Evolutionary conservation across 2,888 invertebrate species (phyloP), one percentile per base, ranked within the genome.

Genomic region (Morinoia aosen): DNA sequence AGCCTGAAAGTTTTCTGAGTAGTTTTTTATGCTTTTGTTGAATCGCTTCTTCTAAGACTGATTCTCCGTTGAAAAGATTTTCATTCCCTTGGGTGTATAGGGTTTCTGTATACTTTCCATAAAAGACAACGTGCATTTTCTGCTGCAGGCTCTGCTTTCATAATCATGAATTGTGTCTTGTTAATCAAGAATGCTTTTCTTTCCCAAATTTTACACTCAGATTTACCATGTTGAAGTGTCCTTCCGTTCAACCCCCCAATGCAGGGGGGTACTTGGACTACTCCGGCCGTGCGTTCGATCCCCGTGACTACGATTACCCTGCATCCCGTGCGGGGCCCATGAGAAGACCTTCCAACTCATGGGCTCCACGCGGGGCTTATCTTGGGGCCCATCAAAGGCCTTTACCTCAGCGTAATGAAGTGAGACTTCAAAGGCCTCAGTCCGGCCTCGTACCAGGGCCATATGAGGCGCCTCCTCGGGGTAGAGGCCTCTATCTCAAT

Each of bases 241-340:
- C 1, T 33, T 33, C 76, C 76, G 25, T 76, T 48, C 48, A 48
- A 76, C 10, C 76, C 25, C 1, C 25, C 76, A 76, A 25, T 76
- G 25, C 25, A 76, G 76, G 76, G 33, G 76, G 76, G 33, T 93
- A 57, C 33, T 57, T 93, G 56, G 93, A 93, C 57, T 93, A 93
- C 93, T 19, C 91, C 11, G 39, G 56, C 16, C 93, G 93, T 4
- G 33, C 93, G 0, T 56, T 57, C 19, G 57, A 57, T 33, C 57
- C 93, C n/a, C 33, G 57, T 57, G 93, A 93, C 93, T 93, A 93
- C 48, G 93, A 93, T 12, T 93, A 93, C 93, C 93, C 93, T n/a
- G 58, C 93, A 33, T 93, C 93, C 40, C 93, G 93, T 57, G 93
- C 39, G 56, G 57, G 93, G 25, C 58, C 93, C 58, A 11, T 93